A percentile compares a stretch with the other conserved stretches of the same genome.
Conservation (phyloP, 2,113 vertebrate genomes). For the Okapia johnstoni region DNA sequence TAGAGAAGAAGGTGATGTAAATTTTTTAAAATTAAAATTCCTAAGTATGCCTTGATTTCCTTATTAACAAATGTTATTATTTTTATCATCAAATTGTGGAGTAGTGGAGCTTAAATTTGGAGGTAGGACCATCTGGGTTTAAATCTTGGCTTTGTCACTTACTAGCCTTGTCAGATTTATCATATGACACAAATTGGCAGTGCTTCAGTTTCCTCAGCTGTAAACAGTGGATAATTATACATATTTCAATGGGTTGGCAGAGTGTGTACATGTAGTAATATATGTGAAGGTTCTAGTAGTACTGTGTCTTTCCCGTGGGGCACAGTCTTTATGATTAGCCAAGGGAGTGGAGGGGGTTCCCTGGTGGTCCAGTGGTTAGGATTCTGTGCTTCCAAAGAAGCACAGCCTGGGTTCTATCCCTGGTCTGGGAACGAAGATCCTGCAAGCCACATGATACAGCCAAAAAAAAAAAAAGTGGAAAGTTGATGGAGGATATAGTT, state of each 20-base stretch:
- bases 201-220: not conserved
- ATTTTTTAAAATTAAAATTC: not conserved
- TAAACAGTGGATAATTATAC: not conserved
- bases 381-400: not conserved
- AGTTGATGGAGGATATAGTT: not conserved
- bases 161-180: not conserved
- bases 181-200: not conserved
- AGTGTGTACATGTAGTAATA: fast-evolving
- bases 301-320: not conserved
- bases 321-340: not conserved
- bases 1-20: not conserved
- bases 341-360: not conserved
- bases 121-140: not conserved
- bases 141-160: not conserved
- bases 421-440: not conserved
- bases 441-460: not conserved
- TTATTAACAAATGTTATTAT: not conserved
- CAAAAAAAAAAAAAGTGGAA: not conserved
- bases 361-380: not conserved
- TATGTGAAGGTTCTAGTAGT: not conserved
- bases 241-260: not conserved
- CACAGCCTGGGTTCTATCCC: not conserved
- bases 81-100: not conserved
- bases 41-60: not conserved
- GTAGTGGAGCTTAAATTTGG: not conserved